A percentile compares a stretch with the other conserved stretches of the same genome.
These are phyloP conservation scores for Drosophila mercatorum DNA, from an alignment of 2,888 invertebrate species.

Conservation along the genomic window DNA sequence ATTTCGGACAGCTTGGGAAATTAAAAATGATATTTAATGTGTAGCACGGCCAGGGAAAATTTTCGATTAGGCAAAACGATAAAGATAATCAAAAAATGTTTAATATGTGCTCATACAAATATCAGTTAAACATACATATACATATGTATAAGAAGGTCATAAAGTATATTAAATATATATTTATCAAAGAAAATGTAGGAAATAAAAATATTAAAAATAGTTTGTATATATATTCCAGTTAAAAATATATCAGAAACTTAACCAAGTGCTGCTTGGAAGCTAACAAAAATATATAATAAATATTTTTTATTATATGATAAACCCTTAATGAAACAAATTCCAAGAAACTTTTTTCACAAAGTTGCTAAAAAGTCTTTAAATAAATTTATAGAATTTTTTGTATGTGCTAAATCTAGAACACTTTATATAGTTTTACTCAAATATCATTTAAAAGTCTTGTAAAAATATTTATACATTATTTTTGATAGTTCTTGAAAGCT, in stretches of 20 bases:
- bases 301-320: not conserved
- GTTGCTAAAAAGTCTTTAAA: too few relatives aligned
- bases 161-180: not conserved
- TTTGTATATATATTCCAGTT: not conserved
- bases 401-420: too few relatives aligned
- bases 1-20: slow-evolving; percentile 8
- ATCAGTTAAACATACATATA: not conserved
- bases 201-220: not conserved
- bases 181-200: not conserved
- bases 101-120: not conserved
- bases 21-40: slow-evolving; percentile 18
- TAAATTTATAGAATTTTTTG: too few relatives aligned
- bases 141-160: not conserved
- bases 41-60: slow-evolving; percentile 2
- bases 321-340: not conserved
- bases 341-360: not conserved
- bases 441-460: too few relatives aligned
- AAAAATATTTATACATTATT: too few relatives aligned
- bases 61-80: not conserved
- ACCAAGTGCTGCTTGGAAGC: not conserved
- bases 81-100: slow-evolving; percentile 14
- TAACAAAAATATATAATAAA: not conserved
- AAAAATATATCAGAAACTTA: not conserved
- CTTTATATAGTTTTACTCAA: too few relatives aligned
- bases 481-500: too few relatives aligned